Percentiles rank a stretch among this genome's conserved stretches.
Evolutionary conservation across 2,797 vertebrate species (phyloP).

Genomic region (Ptychobarbus kaznakovi): DNA sequence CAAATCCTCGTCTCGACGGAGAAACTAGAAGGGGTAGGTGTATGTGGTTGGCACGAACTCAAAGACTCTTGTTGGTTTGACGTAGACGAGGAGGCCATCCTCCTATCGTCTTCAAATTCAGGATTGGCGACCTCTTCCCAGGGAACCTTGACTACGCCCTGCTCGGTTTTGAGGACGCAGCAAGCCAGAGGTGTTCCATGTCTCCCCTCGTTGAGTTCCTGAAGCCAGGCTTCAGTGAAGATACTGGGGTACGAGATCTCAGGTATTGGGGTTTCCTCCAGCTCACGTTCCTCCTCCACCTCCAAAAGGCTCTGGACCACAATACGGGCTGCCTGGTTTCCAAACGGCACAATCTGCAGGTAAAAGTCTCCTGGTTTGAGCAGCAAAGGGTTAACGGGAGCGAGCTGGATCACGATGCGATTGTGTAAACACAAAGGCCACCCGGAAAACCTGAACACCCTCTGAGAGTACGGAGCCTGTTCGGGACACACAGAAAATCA

Average conservation of each 20-base stretch:
- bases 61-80: constrained; percentile 48
- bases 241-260: constrained; percentile 79
- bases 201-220: constrained; percentile 76
- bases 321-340: constrained; percentile 73
- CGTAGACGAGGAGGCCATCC: constrained; percentile 66
- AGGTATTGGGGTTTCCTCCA: constrained; percentile 81
- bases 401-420: constrained; percentile 84
- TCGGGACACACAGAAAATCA: not conserved
- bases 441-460: constrained; percentile 85
- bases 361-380: constrained; percentile 88
- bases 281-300: constrained; percentile 73
- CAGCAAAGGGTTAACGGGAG: constrained; percentile 80
- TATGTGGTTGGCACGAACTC: constrained; percentile 17
- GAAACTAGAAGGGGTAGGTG: constrained; percentile 62
- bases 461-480: constrained; percentile 83
- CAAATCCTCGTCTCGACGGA: constrained; percentile 80
- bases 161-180: constrained; percentile 84
- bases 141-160: constrained; percentile 79
- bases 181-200: constrained; percentile 75
- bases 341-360: constrained; percentile 83
- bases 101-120: constrained; percentile 77
- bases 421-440: constrained; percentile 89
- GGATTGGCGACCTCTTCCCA: constrained; percentile 85
- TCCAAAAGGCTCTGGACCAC: constrained; percentile 82
- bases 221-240: constrained; percentile 84